These are phyloP conservation scores for Macaria liturata DNA, from an alignment of 2,888 invertebrate genomes.

Conservation along the genomic window DNA sequence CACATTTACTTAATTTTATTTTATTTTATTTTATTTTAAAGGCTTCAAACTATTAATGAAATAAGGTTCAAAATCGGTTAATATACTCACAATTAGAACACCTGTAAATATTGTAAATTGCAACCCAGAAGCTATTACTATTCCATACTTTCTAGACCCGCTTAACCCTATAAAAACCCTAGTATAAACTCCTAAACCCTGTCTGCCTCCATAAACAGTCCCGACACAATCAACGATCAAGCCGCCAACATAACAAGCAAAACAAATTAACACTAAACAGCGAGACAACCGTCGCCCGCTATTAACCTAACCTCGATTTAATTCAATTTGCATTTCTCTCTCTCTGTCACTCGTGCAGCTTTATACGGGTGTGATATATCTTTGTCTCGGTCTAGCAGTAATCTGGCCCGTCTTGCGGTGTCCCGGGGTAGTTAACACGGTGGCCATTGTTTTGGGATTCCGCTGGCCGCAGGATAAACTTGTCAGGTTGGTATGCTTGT, in stretches of 20 bases:
- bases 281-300: constrained; percentile 44
- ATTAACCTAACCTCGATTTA: constrained; percentile 56
- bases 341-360: constrained; percentile 30
- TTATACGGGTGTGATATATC: not conserved
- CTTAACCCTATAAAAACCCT: too few species aligned
- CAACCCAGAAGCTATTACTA: too few species aligned
- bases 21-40: too few species aligned
- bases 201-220: not conserved
- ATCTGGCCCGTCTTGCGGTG: constrained; percentile 56
- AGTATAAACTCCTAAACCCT: not conserved
- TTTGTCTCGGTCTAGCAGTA: constrained; percentile 35
- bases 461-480: constrained; percentile 41
- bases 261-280: constrained; percentile 40
- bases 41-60: too few species aligned
- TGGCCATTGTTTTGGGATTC: constrained; percentile 37
- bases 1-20: too few species aligned
- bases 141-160: too few species aligned
- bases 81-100: too few species aligned
- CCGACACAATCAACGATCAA: constrained; percentile 1
- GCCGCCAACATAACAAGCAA: constrained; percentile 26
- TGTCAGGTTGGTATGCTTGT: constrained; percentile 39
- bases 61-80: too few species aligned
- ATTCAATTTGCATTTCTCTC: constrained; percentile 56
- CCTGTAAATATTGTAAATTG: too few species aligned
- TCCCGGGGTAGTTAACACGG: constrained; percentile 42